Conservation (phyloP, 2,797 vertebrate genomes). For the Enteromius trimaculatus region DNA sequence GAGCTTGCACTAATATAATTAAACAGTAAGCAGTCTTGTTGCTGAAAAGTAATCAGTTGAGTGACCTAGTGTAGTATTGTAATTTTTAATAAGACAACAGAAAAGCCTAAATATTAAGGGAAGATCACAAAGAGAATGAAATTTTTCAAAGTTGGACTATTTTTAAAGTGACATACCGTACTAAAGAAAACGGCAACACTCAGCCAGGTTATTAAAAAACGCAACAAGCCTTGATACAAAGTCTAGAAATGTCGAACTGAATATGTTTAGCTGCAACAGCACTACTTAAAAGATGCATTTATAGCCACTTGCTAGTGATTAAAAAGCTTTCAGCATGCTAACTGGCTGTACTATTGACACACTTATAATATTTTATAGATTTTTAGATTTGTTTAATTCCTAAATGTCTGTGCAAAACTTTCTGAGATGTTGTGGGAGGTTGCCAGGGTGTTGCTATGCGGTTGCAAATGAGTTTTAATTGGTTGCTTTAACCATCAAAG, state of each 20-base stretch:
- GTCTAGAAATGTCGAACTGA: neutral
- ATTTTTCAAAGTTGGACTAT: neutral
- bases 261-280: neutral
- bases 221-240: neutral
- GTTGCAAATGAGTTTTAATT: neutral
- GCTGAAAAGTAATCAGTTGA: neutral
- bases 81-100: neutral
- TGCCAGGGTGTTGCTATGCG: neutral
- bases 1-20: slow-evolving; percentile 30
- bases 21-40: neutral
- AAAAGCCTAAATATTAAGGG: neutral
- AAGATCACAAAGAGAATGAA: no score
- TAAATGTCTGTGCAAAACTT: neutral
- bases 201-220: neutral
- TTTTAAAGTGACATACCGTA: neutral
- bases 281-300: neutral
- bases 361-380: neutral
- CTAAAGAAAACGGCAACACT: neutral
- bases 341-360: neutral
- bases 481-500: neutral
- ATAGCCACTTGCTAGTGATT: neutral
- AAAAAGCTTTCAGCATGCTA: neutral
- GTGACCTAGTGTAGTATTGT: neutral
- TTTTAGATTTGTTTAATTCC: neutral
- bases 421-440: neutral